A percentile compares a stretch with the other conserved stretches of the same genome.
phyloP scores from a whole-genome alignment of 2,113 vertebrate genomes.

The Vireo altiloquus region DNA sequence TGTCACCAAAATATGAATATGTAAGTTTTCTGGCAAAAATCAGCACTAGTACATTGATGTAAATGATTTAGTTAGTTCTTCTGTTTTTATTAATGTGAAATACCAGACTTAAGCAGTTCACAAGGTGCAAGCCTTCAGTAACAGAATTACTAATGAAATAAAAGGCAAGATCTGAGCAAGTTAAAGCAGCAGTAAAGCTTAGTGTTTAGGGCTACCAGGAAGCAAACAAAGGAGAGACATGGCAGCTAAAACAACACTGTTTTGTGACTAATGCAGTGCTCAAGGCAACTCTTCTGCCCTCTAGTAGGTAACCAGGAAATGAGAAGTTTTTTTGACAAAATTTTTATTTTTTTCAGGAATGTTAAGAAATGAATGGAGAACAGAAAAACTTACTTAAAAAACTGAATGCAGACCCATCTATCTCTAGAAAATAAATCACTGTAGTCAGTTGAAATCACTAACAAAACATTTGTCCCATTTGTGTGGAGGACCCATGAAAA shows the following conservation, averaged over 20 bases:
- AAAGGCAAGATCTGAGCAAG: not conserved
- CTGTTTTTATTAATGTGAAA: not conserved
- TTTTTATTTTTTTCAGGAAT: not conserved
- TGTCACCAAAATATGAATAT: not conserved
- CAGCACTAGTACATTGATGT: not conserved
- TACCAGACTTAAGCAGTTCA: not conserved
- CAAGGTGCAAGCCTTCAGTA: not conserved
- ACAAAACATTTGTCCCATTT: not conserved
- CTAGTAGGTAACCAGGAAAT: not conserved
- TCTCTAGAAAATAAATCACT: not conserved
- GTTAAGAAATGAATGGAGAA: not conserved
- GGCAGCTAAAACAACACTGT: not conserved
- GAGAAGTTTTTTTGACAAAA: not conserved
- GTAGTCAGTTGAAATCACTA: not conserved
- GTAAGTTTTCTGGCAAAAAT: not conserved
- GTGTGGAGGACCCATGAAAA: not conserved
- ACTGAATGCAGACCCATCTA: not conserved
- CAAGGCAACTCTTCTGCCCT: not conserved
- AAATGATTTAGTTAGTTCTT: not conserved
- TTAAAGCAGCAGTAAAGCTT: not conserved
- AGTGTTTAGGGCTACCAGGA: not conserved
- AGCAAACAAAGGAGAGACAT: not conserved
- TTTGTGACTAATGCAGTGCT: not conserved
- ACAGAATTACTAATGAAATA: not conserved
- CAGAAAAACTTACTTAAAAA: not conserved